A percentile compares a stretch with the other conserved stretches of the same genome.
Conservation (phyloP, 2,888 invertebrate species). For the Pyrrhia umbra region DNA sequence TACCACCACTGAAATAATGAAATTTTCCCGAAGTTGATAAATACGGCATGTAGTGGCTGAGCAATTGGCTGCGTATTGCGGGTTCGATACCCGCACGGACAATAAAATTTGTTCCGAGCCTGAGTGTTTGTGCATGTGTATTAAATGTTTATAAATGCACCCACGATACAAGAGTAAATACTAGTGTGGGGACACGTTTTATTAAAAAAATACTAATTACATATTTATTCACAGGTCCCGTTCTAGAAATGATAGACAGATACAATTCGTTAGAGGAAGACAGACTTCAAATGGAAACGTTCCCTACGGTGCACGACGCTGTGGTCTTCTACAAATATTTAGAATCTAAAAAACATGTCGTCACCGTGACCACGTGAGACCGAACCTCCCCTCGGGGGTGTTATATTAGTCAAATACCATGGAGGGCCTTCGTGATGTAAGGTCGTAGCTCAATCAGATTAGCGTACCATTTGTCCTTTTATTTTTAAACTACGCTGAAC, state of each 20-base stretch:
- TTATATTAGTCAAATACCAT: constrained; percentile 26
- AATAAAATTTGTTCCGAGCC: no score
- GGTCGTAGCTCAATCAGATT: constrained; percentile 28
- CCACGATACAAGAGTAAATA: no score
- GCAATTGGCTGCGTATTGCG: no score
- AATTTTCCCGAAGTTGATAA: no score
- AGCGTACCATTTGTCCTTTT: not conserved
- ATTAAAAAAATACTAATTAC: not conserved
- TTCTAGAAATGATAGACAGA: constrained; percentile 91
- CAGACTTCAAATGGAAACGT: constrained; percentile 89
- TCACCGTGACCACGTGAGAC: constrained; percentile 68
- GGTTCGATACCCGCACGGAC: no score
- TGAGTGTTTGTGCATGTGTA: no score
- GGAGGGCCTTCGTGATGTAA: constrained; percentile 20
- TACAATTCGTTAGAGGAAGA: constrained; percentile 90
- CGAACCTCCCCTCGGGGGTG: not conserved
- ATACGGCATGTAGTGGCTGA: no score
- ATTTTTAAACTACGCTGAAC: constrained; percentile 15
- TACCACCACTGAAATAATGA: no score
- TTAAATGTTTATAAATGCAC: no score
- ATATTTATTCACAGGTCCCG: constrained; percentile 87
- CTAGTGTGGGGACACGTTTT: no score
- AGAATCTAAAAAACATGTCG: constrained; percentile 67
- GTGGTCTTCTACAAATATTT: constrained; percentile 86
- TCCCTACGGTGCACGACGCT: constrained; percentile 93